Evolutionary conservation across 1,140 invertebrate genomes (phyloP).

Genomic region (Drosophila baimaii): DNA sequence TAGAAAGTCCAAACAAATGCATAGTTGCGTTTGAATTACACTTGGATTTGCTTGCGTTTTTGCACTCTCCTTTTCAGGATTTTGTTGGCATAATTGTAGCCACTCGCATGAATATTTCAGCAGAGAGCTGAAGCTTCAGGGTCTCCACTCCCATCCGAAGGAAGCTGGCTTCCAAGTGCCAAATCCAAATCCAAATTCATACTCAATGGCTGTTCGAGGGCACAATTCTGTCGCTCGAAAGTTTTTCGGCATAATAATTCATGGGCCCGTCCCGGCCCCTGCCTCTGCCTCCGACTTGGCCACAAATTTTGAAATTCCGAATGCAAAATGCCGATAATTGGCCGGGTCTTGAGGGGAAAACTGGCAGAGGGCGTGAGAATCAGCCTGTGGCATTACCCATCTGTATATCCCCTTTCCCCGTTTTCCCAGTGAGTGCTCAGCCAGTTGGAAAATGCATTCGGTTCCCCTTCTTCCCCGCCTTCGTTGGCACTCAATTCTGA

Average conservation of each 20-base stretch:
- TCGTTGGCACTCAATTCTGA: conserved; percentile 36
- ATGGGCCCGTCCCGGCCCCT: conserved; percentile 34
- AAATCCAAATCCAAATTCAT: conserved; percentile 28
- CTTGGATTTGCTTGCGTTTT: conserved; percentile 3
- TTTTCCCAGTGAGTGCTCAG: conserved; percentile 16
- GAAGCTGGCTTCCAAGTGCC: conserved; percentile 17
- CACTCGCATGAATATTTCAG: conserved; percentile 71
- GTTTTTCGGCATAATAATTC: conserved; percentile 71
- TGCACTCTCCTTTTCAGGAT: conserved; percentile 8
- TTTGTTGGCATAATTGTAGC: conserved; percentile 42
- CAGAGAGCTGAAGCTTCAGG: neutral
- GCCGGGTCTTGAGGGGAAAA: conserved; percentile 6
- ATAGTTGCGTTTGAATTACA: conserved; percentile 7
- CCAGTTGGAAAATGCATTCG: conserved; percentile 48
- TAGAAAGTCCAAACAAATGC: conserved; percentile 41
- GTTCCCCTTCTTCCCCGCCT: neutral
- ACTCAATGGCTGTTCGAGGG: no score
- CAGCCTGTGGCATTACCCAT: conserved; percentile 26
- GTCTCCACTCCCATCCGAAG: neutral
- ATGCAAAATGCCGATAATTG: conserved; percentile 61
- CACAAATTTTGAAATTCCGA: conserved; percentile 20
- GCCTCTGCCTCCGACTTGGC: conserved; percentile 21
- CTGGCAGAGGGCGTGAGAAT: conserved; percentile 3
- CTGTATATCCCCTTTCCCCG: neutral
- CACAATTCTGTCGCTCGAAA: conserved; percentile 49